These are phyloP conservation scores for Gadopsis bispinosus DNA, from an alignment of 2,797 vertebrate genomes.

Conservation along the genomic window DNA sequence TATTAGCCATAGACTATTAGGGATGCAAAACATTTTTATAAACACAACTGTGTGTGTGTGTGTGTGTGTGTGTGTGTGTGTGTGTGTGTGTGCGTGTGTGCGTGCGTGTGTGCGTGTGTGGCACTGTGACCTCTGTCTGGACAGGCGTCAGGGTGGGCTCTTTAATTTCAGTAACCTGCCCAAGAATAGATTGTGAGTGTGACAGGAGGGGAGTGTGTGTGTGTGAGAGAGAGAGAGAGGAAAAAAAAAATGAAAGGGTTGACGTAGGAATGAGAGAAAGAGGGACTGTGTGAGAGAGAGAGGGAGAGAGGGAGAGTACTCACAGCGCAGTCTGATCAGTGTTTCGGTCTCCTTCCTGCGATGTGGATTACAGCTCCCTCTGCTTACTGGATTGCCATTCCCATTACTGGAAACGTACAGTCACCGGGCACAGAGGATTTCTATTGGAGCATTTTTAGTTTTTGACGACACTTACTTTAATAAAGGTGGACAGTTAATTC, in stretches of 20 bases:
- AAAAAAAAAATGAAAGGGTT: constrained; percentile 46
- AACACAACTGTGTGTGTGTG: not conserved
- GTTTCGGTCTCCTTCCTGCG: constrained; percentile 52
- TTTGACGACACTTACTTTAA: not conserved
- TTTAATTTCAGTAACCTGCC: constrained; percentile 85
- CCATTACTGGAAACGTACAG: constrained; percentile 26
- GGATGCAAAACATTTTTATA: not conserved
- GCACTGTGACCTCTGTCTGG: constrained; percentile 69
- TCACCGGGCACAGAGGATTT: constrained; percentile 37
- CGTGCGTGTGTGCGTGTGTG: constrained; percentile 23
- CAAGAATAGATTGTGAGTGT: constrained; percentile 75
- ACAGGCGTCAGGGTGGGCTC: constrained; percentile 72
- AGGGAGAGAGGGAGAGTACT: constrained; percentile 59
- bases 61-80: constrained; percentile 26
- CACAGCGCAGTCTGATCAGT: constrained; percentile 71
- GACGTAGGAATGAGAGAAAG: constrained; percentile 69
- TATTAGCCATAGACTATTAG: not conserved
- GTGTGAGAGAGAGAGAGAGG: constrained; percentile 3
- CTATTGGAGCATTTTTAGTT: not conserved
- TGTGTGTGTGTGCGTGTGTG: constrained; percentile 27
- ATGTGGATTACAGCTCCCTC: constrained; percentile 53
- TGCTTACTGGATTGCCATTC: constrained; percentile 24
- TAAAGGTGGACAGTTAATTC: not conserved
- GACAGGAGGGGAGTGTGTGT: constrained; percentile 65
- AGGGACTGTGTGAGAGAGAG: constrained; percentile 49